A percentile compares a stretch with the other conserved stretches of the same genome.
These are phyloP conservation scores for Actias luna DNA, from an alignment of 2,888 invertebrate species.

Conservation along the genomic window DNA sequence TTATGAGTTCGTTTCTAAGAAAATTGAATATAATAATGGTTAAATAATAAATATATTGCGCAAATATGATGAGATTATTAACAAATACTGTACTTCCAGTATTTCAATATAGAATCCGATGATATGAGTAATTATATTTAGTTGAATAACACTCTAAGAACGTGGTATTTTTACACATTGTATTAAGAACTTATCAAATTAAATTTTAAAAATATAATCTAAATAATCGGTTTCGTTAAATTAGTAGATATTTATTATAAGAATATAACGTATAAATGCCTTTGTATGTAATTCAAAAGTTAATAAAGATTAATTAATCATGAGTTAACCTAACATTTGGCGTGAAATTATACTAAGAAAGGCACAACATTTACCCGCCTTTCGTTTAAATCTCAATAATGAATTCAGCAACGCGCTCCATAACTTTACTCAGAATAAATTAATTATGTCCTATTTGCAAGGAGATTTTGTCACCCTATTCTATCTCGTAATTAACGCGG, in stretches of 20 bases:
- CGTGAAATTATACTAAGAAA: constrained; percentile 27
- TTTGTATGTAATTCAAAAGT: background rate
- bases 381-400: constrained; percentile 62
- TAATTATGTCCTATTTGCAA: constrained; percentile 64
- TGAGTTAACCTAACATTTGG: constrained; percentile 13
- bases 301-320: constrained; percentile 2
- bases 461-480: constrained; percentile 47
- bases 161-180: background rate
- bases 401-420: constrained; percentile 68
- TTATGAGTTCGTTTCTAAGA: background rate
- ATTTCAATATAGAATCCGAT: background rate
- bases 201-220: background rate
- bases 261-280: background rate
- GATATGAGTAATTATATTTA: background rate
- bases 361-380: constrained; percentile 40
- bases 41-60: background rate
- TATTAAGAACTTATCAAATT: background rate
- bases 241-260: background rate
- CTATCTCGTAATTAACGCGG: constrained; percentile 38
- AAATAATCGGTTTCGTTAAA: background rate
- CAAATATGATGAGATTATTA: background rate
- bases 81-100: background rate
- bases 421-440: constrained; percentile 67
- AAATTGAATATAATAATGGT: background rate
- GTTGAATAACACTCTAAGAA: background rate